phyloP scores from a whole-genome alignment of 2,888 invertebrate species.

The Drosophila helvetica region DNA sequence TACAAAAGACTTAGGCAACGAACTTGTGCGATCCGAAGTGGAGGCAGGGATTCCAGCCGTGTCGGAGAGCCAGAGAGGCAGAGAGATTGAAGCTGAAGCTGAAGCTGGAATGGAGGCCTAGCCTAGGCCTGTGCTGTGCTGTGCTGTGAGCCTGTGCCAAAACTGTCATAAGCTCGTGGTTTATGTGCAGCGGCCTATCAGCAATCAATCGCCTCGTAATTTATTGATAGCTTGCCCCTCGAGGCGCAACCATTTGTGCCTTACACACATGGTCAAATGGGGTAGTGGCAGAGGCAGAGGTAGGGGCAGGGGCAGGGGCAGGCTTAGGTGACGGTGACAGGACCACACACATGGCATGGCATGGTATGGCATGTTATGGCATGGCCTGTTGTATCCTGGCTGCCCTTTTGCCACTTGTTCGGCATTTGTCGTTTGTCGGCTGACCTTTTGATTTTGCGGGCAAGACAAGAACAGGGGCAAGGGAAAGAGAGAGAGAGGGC shows the following conservation, averaged over 20 bases:
- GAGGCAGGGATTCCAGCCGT: not conserved
- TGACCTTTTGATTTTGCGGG: slow-evolving; percentile 55
- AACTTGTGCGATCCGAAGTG: slow-evolving; percentile 40
- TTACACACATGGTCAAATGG: slow-evolving; percentile 43
- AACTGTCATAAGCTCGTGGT: slow-evolving; percentile 77
- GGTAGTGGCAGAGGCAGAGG: slow-evolving; percentile 22
- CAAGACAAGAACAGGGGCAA: slow-evolving; percentile 28
- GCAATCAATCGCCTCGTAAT: slow-evolving; percentile 74
- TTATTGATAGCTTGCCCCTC: slow-evolving; percentile 61
- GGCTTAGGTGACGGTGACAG: slow-evolving; percentile 42
- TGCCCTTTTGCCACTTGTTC: slow-evolving; percentile 55
- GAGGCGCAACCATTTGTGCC: slow-evolving; percentile 15
- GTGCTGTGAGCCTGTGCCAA: slow-evolving; percentile 71
- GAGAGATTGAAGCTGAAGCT: not conserved
- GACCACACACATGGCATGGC: slow-evolving; percentile 58
- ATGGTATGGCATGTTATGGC: slow-evolving; percentile 5
- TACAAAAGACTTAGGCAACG: slow-evolving; percentile 78
- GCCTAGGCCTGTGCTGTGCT: slow-evolving; percentile 50
- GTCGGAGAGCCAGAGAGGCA: not conserved
- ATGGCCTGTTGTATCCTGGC: slow-evolving; percentile 18
- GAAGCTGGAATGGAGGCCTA: not conserved
- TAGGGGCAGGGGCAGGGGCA: slow-evolving; percentile 10
- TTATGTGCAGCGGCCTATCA: slow-evolving; percentile 71
- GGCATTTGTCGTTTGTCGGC: slow-evolving; percentile 58
- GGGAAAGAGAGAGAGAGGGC: slow-evolving; percentile 17